phyloP scores from a whole-genome alignment of 2,888 invertebrate genomes.

The Keiferia lycopersicella region DNA sequence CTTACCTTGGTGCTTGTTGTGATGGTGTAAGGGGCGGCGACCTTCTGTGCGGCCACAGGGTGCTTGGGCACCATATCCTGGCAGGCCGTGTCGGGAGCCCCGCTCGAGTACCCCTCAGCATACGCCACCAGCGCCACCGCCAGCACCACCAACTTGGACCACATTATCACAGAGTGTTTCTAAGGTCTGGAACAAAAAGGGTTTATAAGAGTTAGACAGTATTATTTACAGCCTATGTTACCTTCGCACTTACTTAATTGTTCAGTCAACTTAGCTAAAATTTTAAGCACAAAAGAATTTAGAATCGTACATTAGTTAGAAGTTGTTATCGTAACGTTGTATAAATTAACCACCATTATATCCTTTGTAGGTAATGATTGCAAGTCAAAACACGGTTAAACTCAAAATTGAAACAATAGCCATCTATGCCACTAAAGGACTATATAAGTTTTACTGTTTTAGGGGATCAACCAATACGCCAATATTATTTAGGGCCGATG shows the following conservation, averaged over 20 bases:
- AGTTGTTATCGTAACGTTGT: no score
- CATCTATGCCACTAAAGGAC: background rate
- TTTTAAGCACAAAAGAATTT: no score
- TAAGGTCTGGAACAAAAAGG: background rate
- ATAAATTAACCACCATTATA: background rate
- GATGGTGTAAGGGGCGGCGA: slow-evolving; percentile 67
- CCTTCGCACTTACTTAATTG: no score
- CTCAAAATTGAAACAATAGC: no score
- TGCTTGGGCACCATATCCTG: slow-evolving; percentile 86
- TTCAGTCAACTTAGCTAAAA: no score
- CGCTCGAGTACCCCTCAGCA: slow-evolving; percentile 79
- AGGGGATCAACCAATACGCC: slow-evolving; percentile 4
- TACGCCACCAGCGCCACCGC: slow-evolving; percentile 53
- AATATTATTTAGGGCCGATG: slow-evolving; percentile 31
- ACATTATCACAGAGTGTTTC: slow-evolving; percentile 44
- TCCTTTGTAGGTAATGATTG: no score
- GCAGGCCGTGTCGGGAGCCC: slow-evolving; percentile 84
- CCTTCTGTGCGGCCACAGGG: slow-evolving; percentile 79
- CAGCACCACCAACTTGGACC: slow-evolving; percentile 50
- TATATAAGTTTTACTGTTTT: background rate
- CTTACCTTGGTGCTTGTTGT: background rate
- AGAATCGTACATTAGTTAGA: no score
- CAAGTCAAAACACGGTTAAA: no score
- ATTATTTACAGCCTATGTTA: no score
- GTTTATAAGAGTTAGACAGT: no score